These are phyloP conservation scores for Saimiri boliviensis DNA, from an alignment of 2,113 vertebrate species.

Conservation along the genomic window DNA sequence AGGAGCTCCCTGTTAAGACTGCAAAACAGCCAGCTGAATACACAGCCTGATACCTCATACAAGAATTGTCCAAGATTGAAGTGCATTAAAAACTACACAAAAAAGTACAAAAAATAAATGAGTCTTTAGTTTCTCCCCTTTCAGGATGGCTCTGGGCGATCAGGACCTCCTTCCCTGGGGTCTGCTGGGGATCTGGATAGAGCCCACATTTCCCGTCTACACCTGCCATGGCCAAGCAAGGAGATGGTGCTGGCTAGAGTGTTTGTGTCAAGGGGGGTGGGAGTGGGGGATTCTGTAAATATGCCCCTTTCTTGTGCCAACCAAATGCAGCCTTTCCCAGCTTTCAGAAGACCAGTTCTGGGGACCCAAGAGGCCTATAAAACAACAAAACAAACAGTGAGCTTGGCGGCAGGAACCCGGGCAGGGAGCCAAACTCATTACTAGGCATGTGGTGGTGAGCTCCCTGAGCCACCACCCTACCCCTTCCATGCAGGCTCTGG, in stretches of 20 bases:
- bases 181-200: not conserved
- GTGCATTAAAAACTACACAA: not conserved
- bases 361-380: conserved; percentile 80
- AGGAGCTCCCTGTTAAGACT: not conserved
- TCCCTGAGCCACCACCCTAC: not conserved
- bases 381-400: conserved; percentile 81
- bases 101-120: not conserved
- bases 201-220: not conserved
- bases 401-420: conserved; percentile 81
- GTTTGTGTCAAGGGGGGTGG: not conserved
- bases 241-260: not conserved
- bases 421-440: conserved; percentile 90
- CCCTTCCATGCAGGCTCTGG: not conserved
- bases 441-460: conserved; percentile 70
- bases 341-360: conserved; percentile 62
- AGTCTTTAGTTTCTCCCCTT: not conserved
- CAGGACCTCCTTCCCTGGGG: not conserved
- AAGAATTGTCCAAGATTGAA: not conserved
- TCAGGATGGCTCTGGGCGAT: not conserved
- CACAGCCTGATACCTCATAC: not conserved
- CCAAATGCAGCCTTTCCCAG: conserved; percentile 55
- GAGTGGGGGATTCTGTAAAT: conserved; percentile 36
- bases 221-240: conserved; percentile 29
- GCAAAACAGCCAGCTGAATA: not conserved
- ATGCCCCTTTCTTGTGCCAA: conserved; percentile 65